A percentile compares a stretch with the other conserved stretches of the same genome.
Evolutionary conservation across 2,888 invertebrate genomes (phyloP).

Genomic region (Nomada lathburiana): DNA sequence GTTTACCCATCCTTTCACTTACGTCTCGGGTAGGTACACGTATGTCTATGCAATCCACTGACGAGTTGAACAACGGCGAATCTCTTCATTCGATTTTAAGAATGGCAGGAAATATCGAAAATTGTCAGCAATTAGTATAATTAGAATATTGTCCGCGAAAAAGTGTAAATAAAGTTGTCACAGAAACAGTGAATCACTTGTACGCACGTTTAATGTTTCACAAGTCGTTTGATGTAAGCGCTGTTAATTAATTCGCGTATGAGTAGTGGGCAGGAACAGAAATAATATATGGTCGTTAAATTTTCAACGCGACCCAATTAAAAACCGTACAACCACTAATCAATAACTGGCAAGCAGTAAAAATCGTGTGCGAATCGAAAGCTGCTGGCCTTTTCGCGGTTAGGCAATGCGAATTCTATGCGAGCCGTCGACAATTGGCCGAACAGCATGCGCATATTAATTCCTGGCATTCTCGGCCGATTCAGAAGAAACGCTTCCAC

Average conservation of each 20-base stretch:
- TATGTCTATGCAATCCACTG: not conserved
- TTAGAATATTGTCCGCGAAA: no score
- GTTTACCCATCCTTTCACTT: constrained; percentile 44
- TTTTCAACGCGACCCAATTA: not conserved
- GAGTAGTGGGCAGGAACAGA: not conserved
- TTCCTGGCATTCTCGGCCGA: not conserved
- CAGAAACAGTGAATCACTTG: no score
- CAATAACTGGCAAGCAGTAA: not conserved
- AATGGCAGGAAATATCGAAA: no score
- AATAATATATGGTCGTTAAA: not conserved
- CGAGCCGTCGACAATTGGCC: not conserved
- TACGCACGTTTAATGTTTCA: no score
- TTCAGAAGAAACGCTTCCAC: constrained; percentile 2
- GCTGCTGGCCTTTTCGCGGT: constrained; percentile 18
- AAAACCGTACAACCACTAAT: not conserved
- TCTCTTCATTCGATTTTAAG: not conserved
- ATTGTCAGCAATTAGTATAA: no score
- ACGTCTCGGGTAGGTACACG: not conserved
- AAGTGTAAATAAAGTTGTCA: no score
- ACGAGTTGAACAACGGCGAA: not conserved
- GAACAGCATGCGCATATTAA: not conserved
- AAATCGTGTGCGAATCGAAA: not conserved
- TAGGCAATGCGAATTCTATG: constrained; percentile 3
- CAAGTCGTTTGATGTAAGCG: not conserved
- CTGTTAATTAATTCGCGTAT: not conserved